Percentiles rank a stretch among this genome's conserved stretches.
Conservation (phyloP, 92 coral and sea anemone species). For the Parazoanthus darwini region DNA sequence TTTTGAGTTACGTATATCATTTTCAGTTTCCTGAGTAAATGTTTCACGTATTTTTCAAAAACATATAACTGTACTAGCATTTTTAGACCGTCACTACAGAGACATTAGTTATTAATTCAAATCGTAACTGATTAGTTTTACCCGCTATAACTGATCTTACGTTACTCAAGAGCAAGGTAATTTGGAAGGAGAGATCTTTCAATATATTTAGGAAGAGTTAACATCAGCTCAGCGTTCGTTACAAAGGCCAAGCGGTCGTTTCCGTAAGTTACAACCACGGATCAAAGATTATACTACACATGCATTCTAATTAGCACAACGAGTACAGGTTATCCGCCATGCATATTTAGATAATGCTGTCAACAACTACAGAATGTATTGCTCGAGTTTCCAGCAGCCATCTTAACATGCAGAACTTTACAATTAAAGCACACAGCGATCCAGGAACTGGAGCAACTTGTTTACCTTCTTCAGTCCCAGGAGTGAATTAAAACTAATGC, state of each 20-base stretch:
- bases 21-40: background rate
- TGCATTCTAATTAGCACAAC: no score
- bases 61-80: background rate
- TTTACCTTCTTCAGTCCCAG: background rate
- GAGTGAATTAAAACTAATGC: no score
- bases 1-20: background rate
- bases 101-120: no score
- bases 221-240: background rate
- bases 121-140: background rate
- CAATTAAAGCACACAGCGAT: background rate
- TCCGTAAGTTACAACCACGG: background rate
- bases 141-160: background rate
- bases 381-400: background rate
- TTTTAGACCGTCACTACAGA: background rate
- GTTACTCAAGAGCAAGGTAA: background rate
- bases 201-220: background rate
- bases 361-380: background rate
- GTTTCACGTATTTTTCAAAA: background rate
- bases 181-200: background rate
- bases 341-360: no score
- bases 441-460: background rate
- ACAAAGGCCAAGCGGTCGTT: background rate
- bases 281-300: no score
- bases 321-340: no score
- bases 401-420: no score